Base-by-base conservation (phyloP, 2,113 vertebrate species). In the Microtus pennsylvanicus region DNA sequence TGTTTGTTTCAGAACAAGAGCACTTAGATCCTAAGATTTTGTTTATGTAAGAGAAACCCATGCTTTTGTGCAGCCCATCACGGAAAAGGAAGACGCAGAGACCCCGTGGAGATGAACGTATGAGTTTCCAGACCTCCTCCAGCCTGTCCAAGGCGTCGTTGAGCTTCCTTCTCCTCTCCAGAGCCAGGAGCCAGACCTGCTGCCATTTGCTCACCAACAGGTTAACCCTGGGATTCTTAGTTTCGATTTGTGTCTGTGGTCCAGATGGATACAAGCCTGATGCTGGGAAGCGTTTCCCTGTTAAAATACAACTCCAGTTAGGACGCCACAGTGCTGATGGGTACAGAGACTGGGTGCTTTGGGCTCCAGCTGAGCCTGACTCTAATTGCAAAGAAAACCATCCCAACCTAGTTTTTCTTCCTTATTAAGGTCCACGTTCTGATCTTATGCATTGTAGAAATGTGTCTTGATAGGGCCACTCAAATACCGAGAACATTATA, bases 161-260 rank as follows among this genome's bases (percentile, higher is more conserved):
- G 83, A 99, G 99, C 97, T 99, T 99, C 97, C 99, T 98, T 95
- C 99, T 98, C 55, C 99, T 98, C 97, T 99, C 99, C 98, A 99
- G 93, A 0, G 99, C 99, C n/a, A 99, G 99, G 86, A 99, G 99
- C 99, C 99, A 99, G 92, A 99, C 99, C 87, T 99, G 99, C 97
- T 99, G 99, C 99, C 99, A 99, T 97, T 99, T 99, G 98, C 99
- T 99, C 96, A 99, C 99, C 97, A 99, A 97, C 96, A 99, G 98
- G 98, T 99, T 99, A 14, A 99, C 99, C 58, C 99, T 98, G 45
- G 99, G 99, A 96, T 99, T 99, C 98, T 99, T 99, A 76, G 99
- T 99, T 98, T 99, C 99, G 0, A 99, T 99, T 91, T 99, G 99
- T 2, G 99, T 87, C 96, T 99, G 99, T 5, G 99, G 97, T 69